Percentiles rank a stretch among this genome's conserved stretches.
These are phyloP conservation scores for Pseudomugil tenellus DNA, from an alignment of 2,797 vertebrate species.

Conservation along the genomic window DNA sequence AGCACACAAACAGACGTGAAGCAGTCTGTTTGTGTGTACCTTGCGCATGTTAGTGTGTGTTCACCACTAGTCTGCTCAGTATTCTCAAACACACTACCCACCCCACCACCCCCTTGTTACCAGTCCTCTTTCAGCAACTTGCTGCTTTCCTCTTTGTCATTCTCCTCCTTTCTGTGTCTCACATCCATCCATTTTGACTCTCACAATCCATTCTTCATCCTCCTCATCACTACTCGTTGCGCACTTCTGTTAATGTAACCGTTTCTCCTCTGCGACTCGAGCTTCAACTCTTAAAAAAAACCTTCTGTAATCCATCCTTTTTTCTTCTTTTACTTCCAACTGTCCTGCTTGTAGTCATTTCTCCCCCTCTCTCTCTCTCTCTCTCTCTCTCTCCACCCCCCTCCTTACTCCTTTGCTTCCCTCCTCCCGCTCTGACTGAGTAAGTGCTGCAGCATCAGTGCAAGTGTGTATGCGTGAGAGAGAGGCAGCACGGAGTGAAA, in stretches of 20 bases:
- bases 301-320: constrained; percentile 31
- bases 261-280: background rate
- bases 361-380: constrained; percentile 32
- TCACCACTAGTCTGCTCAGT: constrained; percentile 42
- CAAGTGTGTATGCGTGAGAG: constrained; percentile 69
- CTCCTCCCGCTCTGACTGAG: constrained; percentile 76
- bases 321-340: constrained; percentile 44
- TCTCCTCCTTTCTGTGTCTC: constrained; percentile 32
- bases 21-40: constrained; percentile 20
- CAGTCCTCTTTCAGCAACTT: constrained; percentile 21
- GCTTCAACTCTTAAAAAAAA: constrained; percentile 22
- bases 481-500: constrained; percentile 41
- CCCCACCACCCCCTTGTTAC: constrained; percentile 5
- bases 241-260: constrained; percentile 32
- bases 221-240: constrained; percentile 57
- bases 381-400: too few relatives aligned
- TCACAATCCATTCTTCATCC: constrained; percentile 24
- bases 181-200: constrained; percentile 58
- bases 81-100: constrained; percentile 34
- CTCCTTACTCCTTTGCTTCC: constrained; percentile 65
- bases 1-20: too few relatives aligned
- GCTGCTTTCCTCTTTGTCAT: constrained; percentile 38
- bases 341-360: constrained; percentile 61
- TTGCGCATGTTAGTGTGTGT: constrained; percentile 40
- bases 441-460: constrained; percentile 82